Evolutionary conservation across 2,113 vertebrate genomes (phyloP).

Genomic region (Sisor rabdophorus): DNA sequence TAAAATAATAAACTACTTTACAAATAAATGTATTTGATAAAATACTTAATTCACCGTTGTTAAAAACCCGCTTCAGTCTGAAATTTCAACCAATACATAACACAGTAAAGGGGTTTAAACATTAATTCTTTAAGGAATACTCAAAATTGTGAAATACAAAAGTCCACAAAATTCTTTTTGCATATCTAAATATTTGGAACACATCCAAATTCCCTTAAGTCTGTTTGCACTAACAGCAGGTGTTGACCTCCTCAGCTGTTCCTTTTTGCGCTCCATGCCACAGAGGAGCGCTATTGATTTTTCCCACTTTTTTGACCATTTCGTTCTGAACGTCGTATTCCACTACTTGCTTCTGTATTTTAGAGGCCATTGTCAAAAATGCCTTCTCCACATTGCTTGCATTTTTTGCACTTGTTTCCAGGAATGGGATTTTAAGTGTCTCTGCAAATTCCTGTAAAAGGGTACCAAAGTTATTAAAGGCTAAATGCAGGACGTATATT

Average conservation of each 20-base stretch:
- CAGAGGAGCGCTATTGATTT: conserved; percentile 82
- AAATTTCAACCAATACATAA: background rate
- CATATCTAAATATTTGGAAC: conserved; percentile 16
- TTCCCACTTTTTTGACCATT: conserved; percentile 67
- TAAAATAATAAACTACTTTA: background rate
- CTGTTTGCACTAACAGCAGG: conserved; percentile 62
- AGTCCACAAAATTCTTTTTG: background rate
- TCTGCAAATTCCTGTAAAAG: conserved; percentile 84
- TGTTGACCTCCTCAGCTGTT: conserved; percentile 51
- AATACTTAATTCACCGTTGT: background rate
- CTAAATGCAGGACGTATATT: background rate
- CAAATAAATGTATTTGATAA: background rate
- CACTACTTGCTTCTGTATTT: conserved; percentile 93
- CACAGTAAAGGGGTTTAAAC: background rate
- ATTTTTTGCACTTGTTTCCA: conserved; percentile 96
- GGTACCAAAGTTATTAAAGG: background rate
- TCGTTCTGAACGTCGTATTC: conserved; percentile 65
- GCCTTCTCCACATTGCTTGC: conserved; percentile 93
- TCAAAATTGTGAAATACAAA: conserved; percentile 7
- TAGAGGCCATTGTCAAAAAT: conserved; percentile 95
- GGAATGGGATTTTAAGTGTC: conserved; percentile 88
- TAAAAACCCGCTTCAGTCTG: background rate
- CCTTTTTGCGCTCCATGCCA: conserved; percentile 69
- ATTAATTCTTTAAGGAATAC: background rate
- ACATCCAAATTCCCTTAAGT: background rate